Base-by-base conservation (phyloP, 2,888 invertebrate genomes). In the Andrena trimmerana region DNA sequence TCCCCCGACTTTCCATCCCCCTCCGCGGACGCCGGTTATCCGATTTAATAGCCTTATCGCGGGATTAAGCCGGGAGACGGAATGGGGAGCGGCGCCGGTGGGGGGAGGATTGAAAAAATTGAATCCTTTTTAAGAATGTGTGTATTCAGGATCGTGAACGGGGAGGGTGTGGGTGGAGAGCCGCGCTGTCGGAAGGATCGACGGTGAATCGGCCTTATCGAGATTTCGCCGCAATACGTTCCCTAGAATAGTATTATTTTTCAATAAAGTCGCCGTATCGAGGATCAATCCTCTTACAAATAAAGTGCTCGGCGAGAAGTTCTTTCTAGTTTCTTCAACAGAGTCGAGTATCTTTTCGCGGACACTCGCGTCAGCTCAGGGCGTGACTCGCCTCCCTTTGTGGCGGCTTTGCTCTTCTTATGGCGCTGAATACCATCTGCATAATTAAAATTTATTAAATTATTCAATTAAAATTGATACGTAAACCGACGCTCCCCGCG, bases 61-160 rank as follows among this genome's bases (percentile, higher is more conserved):
- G 36, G 57, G 27, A 66, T 66, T 50, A 66, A 48, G 63, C 63
- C 42, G 27, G 16, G 60, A 31, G 8, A 42, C 13, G 10, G 48
- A 54, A n/a, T 5, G 52, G 1, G 36, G 7, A 50, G 24, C 42
- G 29, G 54, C 13, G 1, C 4, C 42, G 42, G 42, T 13, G 3
- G 42, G 16, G 16, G 42, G 42, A 42, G 42, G 42, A 42, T 42
- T 16, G 16, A 42, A 42, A n/a, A 78, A 71, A 80, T 78, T 70
- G 71, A 72, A 67, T 78, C 70, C 52, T 66, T 67, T 71, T 71
- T 50, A 80, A 77, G 71, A 66, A 71, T 77, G 54, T 77, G 66
- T 77, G 42, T 80, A 66, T 67, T 75, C 69, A 68, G 63, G 67
- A 42, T 57, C 42, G 29, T 0, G 59, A 57, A 57, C 7, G 8